A percentile compares a stretch with the other conserved stretches of the same genome.
These are phyloP conservation scores for Myopa testacea DNA, from an alignment of 2,888 invertebrate species.

Conservation along the genomic window DNA sequence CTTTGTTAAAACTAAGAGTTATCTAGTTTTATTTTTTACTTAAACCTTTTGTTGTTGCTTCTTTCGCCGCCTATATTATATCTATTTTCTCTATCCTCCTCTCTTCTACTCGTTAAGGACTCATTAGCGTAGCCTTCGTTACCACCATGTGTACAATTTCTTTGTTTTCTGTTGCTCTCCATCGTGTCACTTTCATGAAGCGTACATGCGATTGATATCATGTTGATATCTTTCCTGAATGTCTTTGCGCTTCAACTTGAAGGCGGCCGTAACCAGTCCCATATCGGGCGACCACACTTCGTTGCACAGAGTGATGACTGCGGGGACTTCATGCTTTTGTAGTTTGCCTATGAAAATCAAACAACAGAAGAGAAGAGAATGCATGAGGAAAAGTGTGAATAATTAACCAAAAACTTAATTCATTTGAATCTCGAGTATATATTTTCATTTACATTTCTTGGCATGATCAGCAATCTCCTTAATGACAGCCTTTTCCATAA, in stretches of 20 bases:
- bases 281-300: conserved; percentile 98
- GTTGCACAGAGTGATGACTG: conserved; percentile 85
- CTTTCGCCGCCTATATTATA: conserved; percentile 17
- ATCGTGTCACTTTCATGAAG: conserved; percentile 77
- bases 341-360: conserved; percentile 77
- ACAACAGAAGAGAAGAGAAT: neutral
- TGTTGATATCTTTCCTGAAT: conserved; percentile 94
- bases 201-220: conserved; percentile 94
- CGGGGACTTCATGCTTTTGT: conserved; percentile 92
- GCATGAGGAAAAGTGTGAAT: neutral
- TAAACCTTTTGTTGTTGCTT: conserved; percentile 18
- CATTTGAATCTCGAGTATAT: neutral
- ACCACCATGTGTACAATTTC: conserved; percentile 11
- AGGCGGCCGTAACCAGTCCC: conserved; percentile 97
- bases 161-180: conserved; percentile 38
- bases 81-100: neutral
- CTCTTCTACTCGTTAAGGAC: neutral
- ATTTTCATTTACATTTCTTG: conserved; percentile 78
- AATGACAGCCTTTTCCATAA: conserved; percentile 83
- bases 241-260: conserved; percentile 96
- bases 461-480: conserved; percentile 86
- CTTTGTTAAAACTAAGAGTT: neutral
- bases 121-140: conserved; percentile 10
- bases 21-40: conserved; percentile 33
- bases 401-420: neutral